These are phyloP conservation scores for Corythaeola cristata DNA, from an alignment of 2,113 vertebrate genomes.

Conservation along the genomic window DNA sequence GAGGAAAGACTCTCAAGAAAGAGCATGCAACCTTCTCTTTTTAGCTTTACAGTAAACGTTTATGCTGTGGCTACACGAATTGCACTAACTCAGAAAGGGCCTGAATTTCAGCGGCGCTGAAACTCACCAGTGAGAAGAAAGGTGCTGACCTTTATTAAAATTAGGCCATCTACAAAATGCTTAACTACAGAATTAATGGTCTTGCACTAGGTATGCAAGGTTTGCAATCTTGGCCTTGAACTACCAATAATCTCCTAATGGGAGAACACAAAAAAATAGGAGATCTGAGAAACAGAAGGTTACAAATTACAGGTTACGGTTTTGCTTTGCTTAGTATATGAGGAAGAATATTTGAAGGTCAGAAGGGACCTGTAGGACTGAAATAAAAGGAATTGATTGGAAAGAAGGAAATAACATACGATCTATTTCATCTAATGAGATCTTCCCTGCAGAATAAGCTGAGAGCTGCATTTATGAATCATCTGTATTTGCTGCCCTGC, in stretches of 20 bases:
- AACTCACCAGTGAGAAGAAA: background rate
- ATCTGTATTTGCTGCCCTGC: background rate
- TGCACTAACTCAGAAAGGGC: background rate
- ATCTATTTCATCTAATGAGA: conserved; percentile 50
- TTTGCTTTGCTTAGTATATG: background rate
- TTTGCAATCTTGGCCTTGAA: conserved; percentile 8
- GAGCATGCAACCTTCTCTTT: background rate
- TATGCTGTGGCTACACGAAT: background rate
- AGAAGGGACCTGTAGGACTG: conserved; percentile 16
- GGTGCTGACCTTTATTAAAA: conserved; percentile 25
- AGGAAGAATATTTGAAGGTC: conserved; percentile 49
- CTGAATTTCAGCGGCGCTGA: background rate
- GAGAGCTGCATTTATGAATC: conserved; percentile 31
- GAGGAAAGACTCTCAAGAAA: background rate
- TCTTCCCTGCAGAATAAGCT: background rate
- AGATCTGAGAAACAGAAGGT: background rate
- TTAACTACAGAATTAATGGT: conserved; percentile 25
- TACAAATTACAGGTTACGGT: conserved; percentile 39
- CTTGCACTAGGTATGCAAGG: background rate
- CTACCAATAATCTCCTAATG: conserved; percentile 23
- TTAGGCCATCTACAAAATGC: conserved; percentile 10
- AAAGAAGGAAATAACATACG: conserved; percentile 22
- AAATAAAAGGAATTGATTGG: conserved; percentile 54
- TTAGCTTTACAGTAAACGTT: background rate
- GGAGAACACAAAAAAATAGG: background rate